Conservation (phyloP, 1,140 invertebrate species). For the Trialeurodes vaporariorum region DNA sequence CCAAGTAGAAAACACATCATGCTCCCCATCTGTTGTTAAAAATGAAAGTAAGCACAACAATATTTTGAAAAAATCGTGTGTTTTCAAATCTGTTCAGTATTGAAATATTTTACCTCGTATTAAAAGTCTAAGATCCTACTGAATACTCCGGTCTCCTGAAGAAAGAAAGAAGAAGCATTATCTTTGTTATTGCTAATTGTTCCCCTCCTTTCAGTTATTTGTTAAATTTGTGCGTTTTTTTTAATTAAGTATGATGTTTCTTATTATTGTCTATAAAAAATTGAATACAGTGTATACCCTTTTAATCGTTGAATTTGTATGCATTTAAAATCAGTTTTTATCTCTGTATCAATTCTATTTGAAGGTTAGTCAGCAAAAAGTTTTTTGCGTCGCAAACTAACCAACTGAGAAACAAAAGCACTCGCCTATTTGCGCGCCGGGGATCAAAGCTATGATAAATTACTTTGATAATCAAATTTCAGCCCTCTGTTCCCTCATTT, state of each 20-base stretch:
- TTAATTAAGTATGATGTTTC: not conserved
- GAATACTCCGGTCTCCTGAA: not conserved
- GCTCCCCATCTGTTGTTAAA: not conserved
- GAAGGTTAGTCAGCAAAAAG: not conserved
- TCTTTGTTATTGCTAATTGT: not conserved
- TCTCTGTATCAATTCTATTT: not conserved
- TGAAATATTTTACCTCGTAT: not conserved
- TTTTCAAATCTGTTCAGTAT: not conserved
- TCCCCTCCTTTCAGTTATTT: not conserved
- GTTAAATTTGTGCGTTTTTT: not conserved
- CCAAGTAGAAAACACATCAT: slow-evolving; percentile 4
- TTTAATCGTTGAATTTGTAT: not conserved
- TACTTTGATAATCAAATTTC: too few relatives aligned
- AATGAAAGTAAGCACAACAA: not conserved
- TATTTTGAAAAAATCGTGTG: not conserved
- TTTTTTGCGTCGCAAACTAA: not conserved
- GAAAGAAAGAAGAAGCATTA: not conserved
- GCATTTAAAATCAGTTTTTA: not conserved
- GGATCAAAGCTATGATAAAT: too few relatives aligned
- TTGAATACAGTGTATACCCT: not conserved
- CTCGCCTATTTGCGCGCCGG: not conserved
- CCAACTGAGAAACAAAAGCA: not conserved
- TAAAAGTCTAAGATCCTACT: not conserved
- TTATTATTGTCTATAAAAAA: not conserved
- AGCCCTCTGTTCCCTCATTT: not conserved